Percentiles rank a stretch among this genome's conserved stretches.
These are phyloP conservation scores for Mactra quadrangularis DNA, from an alignment of 1,140 invertebrate species.

Conservation along the genomic window DNA sequence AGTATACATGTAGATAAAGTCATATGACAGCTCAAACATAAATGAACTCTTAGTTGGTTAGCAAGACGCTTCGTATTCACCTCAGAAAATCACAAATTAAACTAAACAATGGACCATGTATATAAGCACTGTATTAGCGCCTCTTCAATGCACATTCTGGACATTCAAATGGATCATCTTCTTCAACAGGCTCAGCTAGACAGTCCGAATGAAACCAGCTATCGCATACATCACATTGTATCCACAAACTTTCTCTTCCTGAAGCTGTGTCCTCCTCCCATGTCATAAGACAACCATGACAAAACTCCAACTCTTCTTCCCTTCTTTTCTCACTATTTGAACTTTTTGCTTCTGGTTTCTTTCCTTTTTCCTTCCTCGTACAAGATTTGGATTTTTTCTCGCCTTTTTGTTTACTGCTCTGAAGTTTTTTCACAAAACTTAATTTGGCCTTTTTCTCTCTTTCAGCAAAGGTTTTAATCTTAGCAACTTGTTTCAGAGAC, in stretches of 20 bases:
- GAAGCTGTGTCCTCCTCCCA: conserved; percentile 11
- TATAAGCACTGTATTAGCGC: too few relatives aligned
- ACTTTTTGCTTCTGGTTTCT: background rate
- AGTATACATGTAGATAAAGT: too few relatives aligned
- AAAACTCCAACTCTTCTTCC: conserved; percentile 14
- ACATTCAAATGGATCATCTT: conserved; percentile 19
- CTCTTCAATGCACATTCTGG: too few relatives aligned
- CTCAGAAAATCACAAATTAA: too few relatives aligned
- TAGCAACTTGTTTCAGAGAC: conserved; percentile 10
- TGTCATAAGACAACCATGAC: conserved; percentile 8
- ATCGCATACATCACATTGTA: conserved; percentile 31
- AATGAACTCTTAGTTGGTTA: too few relatives aligned
- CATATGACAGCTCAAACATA: too few relatives aligned
- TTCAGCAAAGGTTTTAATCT: conserved; percentile 13
- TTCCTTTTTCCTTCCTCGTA: background rate
- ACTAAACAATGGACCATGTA: too few relatives aligned
- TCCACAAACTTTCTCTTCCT: background rate
- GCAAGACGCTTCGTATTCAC: too few relatives aligned
- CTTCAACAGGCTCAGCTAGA: conserved; percentile 1
- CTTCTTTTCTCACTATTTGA: background rate
- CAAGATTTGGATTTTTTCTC: background rate
- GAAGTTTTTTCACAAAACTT: background rate
- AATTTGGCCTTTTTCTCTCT: conserved; percentile 1
- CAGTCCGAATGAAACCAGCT: conserved; percentile 22
- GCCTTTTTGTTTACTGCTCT: background rate